phyloP scores from a whole-genome alignment of 2,113 vertebrate genomes.

The Neolamprologus cancellatus region DNA sequence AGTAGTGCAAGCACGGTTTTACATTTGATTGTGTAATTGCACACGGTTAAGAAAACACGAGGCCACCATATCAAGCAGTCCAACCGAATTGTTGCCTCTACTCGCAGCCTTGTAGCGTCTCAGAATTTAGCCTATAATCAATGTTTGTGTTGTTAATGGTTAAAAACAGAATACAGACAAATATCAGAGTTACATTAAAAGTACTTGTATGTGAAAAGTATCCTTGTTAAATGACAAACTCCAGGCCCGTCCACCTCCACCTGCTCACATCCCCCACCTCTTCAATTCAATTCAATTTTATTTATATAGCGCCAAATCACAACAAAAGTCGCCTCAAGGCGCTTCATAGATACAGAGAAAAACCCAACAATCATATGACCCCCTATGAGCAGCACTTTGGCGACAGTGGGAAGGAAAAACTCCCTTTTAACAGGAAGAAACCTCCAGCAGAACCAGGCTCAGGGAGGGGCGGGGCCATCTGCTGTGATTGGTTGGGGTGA shows the following conservation, averaged over 20 bases:
- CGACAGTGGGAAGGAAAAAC: too few relatives aligned
- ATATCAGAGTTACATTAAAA: neutral
- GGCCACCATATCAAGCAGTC: neutral
- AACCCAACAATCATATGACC: too few relatives aligned
- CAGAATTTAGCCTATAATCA: neutral
- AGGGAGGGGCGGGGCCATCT: too few relatives aligned
- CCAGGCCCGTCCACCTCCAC: neutral
- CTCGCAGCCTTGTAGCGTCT: neutral
- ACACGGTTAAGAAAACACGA: neutral
- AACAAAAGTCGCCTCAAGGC: too few relatives aligned
- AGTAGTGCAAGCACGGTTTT: neutral
- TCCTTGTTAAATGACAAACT: neutral
- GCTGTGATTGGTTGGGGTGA: fast-evolving
- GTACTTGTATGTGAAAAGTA: neutral
- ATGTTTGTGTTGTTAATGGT: neutral
- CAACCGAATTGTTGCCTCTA: neutral
- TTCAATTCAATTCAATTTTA: neutral
- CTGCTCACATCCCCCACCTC: neutral
- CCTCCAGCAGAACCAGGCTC: fast-evolving
- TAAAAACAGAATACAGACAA: neutral
- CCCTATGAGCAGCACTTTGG: too few relatives aligned
- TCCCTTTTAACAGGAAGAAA: too few relatives aligned
- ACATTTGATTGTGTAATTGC: neutral
- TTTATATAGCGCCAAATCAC: too few relatives aligned
- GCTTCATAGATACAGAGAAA: too few relatives aligned